Evolutionary conservation across 2,888 invertebrate genomes (phyloP).

Genomic region (Tetheella fluctuosa): DNA sequence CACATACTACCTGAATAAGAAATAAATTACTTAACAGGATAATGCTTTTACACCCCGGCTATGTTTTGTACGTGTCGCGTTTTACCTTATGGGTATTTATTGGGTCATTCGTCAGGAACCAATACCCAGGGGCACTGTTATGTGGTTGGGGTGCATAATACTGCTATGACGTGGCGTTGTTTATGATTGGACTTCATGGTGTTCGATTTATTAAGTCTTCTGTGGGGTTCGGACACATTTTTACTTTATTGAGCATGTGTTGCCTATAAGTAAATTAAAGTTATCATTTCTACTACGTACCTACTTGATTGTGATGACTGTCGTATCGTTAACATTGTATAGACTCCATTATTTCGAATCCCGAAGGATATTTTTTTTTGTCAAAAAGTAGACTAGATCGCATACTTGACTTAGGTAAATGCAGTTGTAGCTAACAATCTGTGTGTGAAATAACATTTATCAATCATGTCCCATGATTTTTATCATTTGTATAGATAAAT

Average conservation of each 20-base stretch:
- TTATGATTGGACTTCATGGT: slow-evolving; percentile 68
- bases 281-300: background rate
- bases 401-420: too few species aligned
- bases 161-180: slow-evolving; percentile 63
- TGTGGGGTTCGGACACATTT: slow-evolving; percentile 44
- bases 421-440: background rate
- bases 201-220: slow-evolving; percentile 70
- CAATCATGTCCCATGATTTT: background rate
- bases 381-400: too few species aligned
- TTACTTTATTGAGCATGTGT: slow-evolving; percentile 19
- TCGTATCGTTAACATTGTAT: too few species aligned
- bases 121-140: slow-evolving; percentile 75
- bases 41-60: slow-evolving; percentile 79
- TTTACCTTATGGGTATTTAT: slow-evolving; percentile 81
- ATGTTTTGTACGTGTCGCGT: slow-evolving; percentile 81
- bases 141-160: slow-evolving; percentile 81
- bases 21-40: slow-evolving; percentile 83
- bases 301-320: too few species aligned
- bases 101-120: slow-evolving; percentile 80
- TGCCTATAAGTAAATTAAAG: background rate
- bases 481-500: background rate
- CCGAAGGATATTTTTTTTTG: too few species aligned
- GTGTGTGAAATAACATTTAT: background rate
- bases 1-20: slow-evolving; percentile 77
- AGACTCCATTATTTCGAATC: too few species aligned